Percentiles rank a stretch among this genome's conserved stretches.
These are phyloP conservation scores for Pogonognathellus flavescens DNA, from an alignment of 1,140 invertebrate genomes.

Conservation along the genomic window DNA sequence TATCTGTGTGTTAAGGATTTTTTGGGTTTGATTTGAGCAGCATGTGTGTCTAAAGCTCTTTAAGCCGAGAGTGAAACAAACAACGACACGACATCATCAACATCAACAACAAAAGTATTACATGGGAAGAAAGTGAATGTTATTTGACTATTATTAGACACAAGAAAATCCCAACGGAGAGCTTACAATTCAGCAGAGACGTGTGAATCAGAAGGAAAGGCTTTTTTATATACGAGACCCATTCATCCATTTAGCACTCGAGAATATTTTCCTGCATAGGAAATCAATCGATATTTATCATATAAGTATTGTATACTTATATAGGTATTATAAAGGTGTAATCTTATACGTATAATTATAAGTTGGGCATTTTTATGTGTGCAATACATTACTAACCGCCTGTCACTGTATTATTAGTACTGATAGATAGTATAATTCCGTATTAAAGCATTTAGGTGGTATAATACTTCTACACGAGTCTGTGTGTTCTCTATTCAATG, in stretches of 20 bases:
- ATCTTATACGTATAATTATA: too few relatives aligned
- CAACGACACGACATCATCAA: too few relatives aligned
- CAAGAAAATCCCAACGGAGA: too few relatives aligned
- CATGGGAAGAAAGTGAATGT: conserved; percentile 17
- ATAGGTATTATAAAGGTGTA: too few relatives aligned
- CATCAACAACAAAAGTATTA: neutral
- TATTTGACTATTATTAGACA: neutral
- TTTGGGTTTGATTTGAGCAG: neutral
- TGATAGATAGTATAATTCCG: too few relatives aligned
- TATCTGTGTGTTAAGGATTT: neutral
- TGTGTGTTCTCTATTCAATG: neutral
- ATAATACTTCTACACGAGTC: neutral
- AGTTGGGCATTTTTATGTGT: too few relatives aligned
- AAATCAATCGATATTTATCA: too few relatives aligned
- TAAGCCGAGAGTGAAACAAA: neutral
- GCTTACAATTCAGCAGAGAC: neutral
- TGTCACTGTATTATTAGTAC: too few relatives aligned
- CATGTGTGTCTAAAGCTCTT: neutral
- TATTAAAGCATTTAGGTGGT: too few relatives aligned
- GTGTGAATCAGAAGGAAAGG: neutral
- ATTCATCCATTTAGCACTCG: neutral
- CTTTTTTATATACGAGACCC: neutral
- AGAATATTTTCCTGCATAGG: neutral
- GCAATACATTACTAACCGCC: too few relatives aligned
- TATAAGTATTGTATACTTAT: too few relatives aligned